Conservation (phyloP, 2,888 invertebrate genomes). For the Microdon myrmicae region DNA sequence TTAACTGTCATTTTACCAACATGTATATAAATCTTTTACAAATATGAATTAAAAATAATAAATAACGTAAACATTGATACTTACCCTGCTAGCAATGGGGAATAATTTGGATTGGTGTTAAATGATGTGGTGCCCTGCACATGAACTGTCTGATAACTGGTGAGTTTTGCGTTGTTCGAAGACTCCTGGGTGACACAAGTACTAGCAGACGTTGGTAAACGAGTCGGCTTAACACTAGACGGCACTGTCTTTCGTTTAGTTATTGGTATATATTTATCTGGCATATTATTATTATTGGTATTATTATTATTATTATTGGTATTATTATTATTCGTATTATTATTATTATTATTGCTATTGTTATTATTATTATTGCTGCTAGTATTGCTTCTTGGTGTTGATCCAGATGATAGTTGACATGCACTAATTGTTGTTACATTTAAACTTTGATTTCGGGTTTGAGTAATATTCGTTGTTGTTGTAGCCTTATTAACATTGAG, state of each 20-base stretch:
- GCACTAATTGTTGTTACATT: constrained; percentile 10
- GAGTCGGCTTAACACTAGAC: constrained; percentile 73
- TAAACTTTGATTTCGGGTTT: constrained; percentile 11
- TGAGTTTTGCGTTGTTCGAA: constrained; percentile 43
- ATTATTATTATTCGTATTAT: too few species aligned
- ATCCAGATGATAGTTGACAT: constrained; percentile 25
- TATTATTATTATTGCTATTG: not conserved
- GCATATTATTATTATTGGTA: constrained; percentile 6
- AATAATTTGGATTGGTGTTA: constrained; percentile 52
- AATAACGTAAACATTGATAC: constrained; percentile 3
- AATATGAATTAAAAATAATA: not conserved
- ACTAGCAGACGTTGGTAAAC: constrained; percentile 71
- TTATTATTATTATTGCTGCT: not conserved
- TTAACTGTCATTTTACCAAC: too few species aligned
- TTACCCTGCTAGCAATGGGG: constrained; percentile 54
- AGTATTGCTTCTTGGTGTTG: constrained; percentile 40
- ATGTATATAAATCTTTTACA: too few species aligned
- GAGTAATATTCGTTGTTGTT: constrained; percentile 7
- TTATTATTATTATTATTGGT: too few species aligned
- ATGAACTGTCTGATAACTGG: constrained; percentile 55
- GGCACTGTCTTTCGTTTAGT: constrained; percentile 77
- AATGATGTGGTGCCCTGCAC: constrained; percentile 55
- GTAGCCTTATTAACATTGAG: constrained; percentile 14
- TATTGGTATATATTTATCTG: constrained; percentile 80
- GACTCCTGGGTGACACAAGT: constrained; percentile 45